A percentile compares a stretch with the other conserved stretches of the same genome.
phyloP scores from a whole-genome alignment of 2,113 vertebrate genomes.

The Microcebus murinus region DNA sequence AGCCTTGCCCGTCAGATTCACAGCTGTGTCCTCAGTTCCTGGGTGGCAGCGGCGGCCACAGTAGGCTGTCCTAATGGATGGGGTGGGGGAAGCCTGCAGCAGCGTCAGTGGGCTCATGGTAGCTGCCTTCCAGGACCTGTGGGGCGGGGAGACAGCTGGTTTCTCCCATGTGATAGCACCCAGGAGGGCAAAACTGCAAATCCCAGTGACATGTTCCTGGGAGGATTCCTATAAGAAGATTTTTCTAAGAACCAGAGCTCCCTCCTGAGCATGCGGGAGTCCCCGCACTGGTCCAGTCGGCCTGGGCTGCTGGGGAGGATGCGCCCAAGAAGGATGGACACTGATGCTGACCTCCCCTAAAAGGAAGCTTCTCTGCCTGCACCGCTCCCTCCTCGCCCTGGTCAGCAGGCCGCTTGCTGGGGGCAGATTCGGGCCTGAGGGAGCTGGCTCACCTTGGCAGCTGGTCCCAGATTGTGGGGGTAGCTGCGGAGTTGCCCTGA shows the following conservation, averaged over 20 bases:
- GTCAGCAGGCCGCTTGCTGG: background rate
- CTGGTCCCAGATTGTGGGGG: background rate
- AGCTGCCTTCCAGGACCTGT: background rate
- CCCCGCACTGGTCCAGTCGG: background rate
- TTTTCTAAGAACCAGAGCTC: background rate
- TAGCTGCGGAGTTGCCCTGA: background rate
- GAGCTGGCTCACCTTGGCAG: background rate
- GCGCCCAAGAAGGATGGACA: background rate
- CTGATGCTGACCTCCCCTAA: background rate
- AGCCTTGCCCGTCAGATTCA: background rate
- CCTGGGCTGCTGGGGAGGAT: background rate
- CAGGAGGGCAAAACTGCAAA: slow-evolving; percentile 18
- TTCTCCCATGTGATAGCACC: background rate
- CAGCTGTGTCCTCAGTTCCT: background rate
- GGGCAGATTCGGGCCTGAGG: background rate
- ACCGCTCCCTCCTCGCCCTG: background rate
- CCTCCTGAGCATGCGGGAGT: background rate
- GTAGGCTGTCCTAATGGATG: background rate
- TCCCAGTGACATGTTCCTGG: background rate
- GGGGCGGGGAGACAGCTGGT: background rate
- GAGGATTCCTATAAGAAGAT: background rate
- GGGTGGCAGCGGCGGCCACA: background rate
- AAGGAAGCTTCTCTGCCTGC: background rate
- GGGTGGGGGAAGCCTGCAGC: background rate
- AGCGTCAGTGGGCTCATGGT: accelerated